Conservation (phyloP, 1,140 invertebrate genomes). For the Babylonia areolata region DNA sequence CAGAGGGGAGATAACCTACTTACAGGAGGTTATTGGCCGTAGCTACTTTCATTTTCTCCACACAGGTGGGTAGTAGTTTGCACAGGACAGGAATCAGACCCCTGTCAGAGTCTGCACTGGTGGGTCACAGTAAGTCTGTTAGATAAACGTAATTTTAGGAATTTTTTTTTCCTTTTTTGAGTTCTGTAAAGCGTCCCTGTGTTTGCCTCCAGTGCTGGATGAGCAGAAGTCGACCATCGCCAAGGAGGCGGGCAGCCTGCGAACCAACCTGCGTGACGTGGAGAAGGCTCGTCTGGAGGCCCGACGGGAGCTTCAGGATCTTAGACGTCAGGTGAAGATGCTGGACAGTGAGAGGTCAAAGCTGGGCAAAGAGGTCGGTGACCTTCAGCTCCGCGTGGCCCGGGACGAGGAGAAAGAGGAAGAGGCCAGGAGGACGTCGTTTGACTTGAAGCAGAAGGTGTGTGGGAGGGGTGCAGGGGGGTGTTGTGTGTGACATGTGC, state of each 20-base stretch:
- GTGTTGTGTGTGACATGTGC: no score
- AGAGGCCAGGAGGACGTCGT: slow-evolving; percentile 78
- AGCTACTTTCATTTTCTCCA: no score
- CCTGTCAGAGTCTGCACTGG: no score
- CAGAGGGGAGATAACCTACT: no score
- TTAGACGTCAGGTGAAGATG: slow-evolving; percentile 74
- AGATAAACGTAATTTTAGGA: no score
- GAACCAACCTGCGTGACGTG: slow-evolving; percentile 86
- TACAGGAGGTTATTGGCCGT: no score
- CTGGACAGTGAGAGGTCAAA: slow-evolving; percentile 75
- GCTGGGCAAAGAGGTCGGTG: slow-evolving; percentile 82
- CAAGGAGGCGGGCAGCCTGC: slow-evolving; percentile 81
- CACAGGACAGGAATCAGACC: no score
- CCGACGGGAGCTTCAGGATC: slow-evolving; percentile 74
- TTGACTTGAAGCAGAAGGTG: slow-evolving; percentile 76
- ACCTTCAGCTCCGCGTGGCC: slow-evolving; percentile 85
- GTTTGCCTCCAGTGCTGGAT: slow-evolving; percentile 84
- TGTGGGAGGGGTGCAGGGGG: no score
- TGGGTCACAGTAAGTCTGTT: no score
- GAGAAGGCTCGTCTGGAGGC: slow-evolving; percentile 81
- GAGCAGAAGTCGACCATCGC: slow-evolving; percentile 85
- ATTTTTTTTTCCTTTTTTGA: no score
- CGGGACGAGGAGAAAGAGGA: slow-evolving; percentile 87
- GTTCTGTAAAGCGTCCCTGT: not conserved
- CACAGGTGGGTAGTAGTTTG: no score